A percentile compares a stretch with the other conserved stretches of the same genome.
phyloP scores from a whole-genome alignment of 2,113 vertebrate genomes.

The Chamaea fasciata region DNA sequence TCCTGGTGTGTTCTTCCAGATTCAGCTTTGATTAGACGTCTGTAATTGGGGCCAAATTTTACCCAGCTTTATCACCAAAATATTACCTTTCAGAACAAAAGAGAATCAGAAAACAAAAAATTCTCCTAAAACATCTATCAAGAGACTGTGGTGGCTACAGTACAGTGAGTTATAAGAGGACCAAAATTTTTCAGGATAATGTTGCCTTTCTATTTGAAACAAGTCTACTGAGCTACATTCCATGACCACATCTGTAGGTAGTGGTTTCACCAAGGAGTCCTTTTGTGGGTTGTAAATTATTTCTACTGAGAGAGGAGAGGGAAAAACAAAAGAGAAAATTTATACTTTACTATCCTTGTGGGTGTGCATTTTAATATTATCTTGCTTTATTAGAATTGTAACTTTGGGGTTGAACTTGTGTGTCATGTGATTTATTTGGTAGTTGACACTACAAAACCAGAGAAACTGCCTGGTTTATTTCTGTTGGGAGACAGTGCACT shows the following conservation, averaged over 20 bases:
- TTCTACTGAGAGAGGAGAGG: constrained; percentile 75
- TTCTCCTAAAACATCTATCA: constrained; percentile 39
- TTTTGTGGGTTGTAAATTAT: constrained; percentile 79
- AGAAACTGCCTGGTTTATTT: constrained; percentile 60
- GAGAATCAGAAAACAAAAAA: not conserved
- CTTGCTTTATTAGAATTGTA: constrained; percentile 72
- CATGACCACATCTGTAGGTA: constrained; percentile 75
- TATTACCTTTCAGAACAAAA: constrained; percentile 23
- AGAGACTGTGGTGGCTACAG: constrained; percentile 67
- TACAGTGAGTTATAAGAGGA: constrained; percentile 75
- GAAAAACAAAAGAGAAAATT: constrained; percentile 39
- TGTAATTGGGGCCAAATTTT: constrained; percentile 61
- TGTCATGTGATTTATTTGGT: constrained; percentile 68
- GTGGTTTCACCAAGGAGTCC: constrained; percentile 71
- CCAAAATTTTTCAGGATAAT: constrained; percentile 80
- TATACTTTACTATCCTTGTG: constrained; percentile 76
- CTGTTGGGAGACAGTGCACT: constrained; percentile 64
- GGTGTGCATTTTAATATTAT: constrained; percentile 73
- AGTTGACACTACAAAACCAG: constrained; percentile 62
- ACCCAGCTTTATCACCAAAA: constrained; percentile 43
- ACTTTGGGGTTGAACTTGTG: constrained; percentile 68
- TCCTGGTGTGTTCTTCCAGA: constrained; percentile 50
- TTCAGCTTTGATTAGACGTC: constrained; percentile 46
- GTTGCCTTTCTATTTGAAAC: constrained; percentile 80
- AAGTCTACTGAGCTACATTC: constrained; percentile 80